Evolutionary conservation across 2,797 vertebrate genomes (phyloP).

Genomic region (Meriones psammophilus): DNA sequence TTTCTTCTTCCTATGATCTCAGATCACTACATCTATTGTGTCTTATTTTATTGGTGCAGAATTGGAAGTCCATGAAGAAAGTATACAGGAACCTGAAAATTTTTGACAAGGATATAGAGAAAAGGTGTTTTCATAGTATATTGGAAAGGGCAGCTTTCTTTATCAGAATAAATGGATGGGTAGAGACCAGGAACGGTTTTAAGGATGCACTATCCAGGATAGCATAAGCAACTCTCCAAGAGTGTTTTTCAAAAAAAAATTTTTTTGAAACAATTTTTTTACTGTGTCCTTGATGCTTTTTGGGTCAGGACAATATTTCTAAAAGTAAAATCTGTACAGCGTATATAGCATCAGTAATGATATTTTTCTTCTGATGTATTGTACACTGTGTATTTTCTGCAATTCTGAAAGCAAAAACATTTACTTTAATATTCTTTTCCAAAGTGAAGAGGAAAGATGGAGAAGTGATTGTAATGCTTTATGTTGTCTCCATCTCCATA

Average conservation of each 20-base stretch:
- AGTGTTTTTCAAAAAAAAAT: not conserved
- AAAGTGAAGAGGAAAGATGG: not conserved
- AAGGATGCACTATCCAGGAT: not conserved
- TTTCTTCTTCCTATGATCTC: not conserved
- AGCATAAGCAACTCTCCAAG: not conserved
- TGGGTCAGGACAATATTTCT: not conserved
- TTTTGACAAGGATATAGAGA: not conserved
- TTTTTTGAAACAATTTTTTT: constrained; percentile 27
- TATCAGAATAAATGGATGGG: not conserved
- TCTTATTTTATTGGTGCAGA: not conserved
- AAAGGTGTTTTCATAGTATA: not conserved
- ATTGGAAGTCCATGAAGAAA: not conserved
- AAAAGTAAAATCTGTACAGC: not conserved
- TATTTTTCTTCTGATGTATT: not conserved
- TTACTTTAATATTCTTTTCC: constrained; percentile 38
- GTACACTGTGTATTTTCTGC: not conserved
- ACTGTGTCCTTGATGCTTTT: not conserved
- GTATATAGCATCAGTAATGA: not conserved
- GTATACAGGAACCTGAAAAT: not conserved
- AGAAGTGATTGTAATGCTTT: not conserved
- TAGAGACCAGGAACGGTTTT: not conserved
- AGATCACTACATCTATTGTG: not conserved
- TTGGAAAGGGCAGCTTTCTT: not conserved
- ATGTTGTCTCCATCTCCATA: constrained; percentile 36
- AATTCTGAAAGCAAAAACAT: not conserved